Evolutionary conservation across 2,113 vertebrate genomes (phyloP), one percentile per base, ranked within the genome.

Genomic region (Sinocyclocheilus anophthalmus): DNA sequence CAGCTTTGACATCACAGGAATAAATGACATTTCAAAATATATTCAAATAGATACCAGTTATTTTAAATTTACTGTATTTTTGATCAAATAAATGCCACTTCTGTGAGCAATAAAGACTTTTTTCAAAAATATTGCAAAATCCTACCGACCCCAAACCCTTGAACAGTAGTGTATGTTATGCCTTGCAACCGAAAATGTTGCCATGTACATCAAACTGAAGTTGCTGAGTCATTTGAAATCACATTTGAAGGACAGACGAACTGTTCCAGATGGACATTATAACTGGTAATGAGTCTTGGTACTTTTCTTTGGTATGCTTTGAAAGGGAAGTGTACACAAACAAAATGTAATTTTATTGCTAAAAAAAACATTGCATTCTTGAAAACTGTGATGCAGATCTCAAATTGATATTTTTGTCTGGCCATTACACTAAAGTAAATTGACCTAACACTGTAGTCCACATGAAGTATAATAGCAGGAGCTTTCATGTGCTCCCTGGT

Each of bases 401-500:
- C 30, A 39, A 37, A 13, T 13, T 63, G n/a, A 24, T 45, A 63
- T 2, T 8, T 45, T 8, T 24, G 22, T 45, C 13, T 26, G 57
- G 3, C 12, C 78, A 7, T 77, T 73, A 16, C 37, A 72, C 37
- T 72, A 14, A 76, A 13, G 48, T 13, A 73, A 73, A 12, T 24
- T 37, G 14, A n/a, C 18, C 12, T 20, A 12, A 39, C 55, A 22
- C 75, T 78, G 59, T 69, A 69, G 80, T 50, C 13, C 72, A 48
- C 22, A n/a, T 26, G 12, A 76, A 24, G 22, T 50, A 8, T 16
- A 63, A 37, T 87, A 26, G 12, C 79, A 81, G 11, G 24, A 20
- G 20, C 50, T 87, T 69, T 22, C 26, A 59, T 24, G 24, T 85
- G 57, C 87, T 90, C 59, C 37, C 13, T 87, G 87, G 89, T 91